Base-by-base conservation (phyloP, 2,113 vertebrate genomes). In the Mirounga angustirostris region DNA sequence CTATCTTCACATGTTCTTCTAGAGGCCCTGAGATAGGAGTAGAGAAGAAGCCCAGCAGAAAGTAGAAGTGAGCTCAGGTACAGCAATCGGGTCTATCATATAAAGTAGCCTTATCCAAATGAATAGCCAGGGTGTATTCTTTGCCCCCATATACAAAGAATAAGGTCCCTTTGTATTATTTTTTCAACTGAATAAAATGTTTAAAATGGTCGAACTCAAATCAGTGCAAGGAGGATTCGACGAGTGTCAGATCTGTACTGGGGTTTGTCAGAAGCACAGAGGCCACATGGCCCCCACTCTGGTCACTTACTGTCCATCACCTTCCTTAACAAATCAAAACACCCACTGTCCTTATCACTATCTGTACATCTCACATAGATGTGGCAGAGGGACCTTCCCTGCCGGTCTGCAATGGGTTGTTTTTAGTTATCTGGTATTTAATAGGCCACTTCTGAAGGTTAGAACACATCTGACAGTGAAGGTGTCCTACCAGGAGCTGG, bases 31-130 rank as follows among this genome's bases (percentile, higher is more conserved):
- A 33, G 36, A 58, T 0, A 59, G 30, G 7, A 85, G 13, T 0
- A 2, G 6, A 73, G n/a, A 40, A 73, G 22, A 5, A 78, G 28
- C 2, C 50, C 1, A 36, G 69, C 15, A 36, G 86, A 82, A 59
- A 5, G n/a, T 7, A 28, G n/a, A 65, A 19, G 52, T 11, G 46
- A 12, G 12, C 24, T 4, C 3, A 7, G 30, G n/a, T 7, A 30
- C 19, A 56, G 78, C 4, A 4, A 2, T 6, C 19, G 56, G 30
- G 43, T 28, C 5, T 1, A 16, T 0, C 18, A 14, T 6, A 5
- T 1, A 61, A 78, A 79, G 56, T 13, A 83, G 69, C 19, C 33
- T 33, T 63, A 28, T 28, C n/a, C 86, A 82, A 18, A 1, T 30
- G 33, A 65, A 3, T 1, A 16, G 2, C 89, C 13, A 11, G 2